Conservation (phyloP, 2,888 invertebrate genomes). For the Erebia epiphron region DNA sequence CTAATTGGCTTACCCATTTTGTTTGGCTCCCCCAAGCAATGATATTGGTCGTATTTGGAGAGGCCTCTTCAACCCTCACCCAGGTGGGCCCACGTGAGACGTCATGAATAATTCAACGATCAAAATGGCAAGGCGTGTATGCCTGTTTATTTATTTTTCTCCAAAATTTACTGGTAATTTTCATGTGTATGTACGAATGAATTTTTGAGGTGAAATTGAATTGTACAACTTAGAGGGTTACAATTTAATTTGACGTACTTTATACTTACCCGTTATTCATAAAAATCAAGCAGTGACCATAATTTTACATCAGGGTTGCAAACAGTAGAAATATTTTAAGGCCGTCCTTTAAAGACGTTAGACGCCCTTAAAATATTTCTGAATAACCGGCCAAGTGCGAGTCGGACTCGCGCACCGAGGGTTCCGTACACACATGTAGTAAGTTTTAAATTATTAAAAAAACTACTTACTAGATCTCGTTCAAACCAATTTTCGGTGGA, state of each 20-base stretch:
- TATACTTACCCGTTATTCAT: not conserved
- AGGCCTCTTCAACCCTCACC: constrained; percentile 57
- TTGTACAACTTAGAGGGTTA: constrained; percentile 25
- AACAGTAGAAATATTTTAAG: not conserved
- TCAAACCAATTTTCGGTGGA: too few species aligned
- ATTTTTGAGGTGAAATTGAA: constrained; percentile 30
- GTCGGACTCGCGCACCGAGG: too few species aligned
- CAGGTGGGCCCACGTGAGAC: constrained; percentile 69
- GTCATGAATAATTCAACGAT: constrained; percentile 80
- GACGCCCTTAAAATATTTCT: too few species aligned
- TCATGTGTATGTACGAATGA: constrained; percentile 52
- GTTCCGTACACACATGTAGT: too few species aligned
- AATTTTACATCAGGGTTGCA: not conserved
- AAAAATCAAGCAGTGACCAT: not conserved
- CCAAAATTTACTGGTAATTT: constrained; percentile 68
- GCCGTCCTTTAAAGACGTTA: too few species aligned
- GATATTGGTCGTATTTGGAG: constrained; percentile 61
- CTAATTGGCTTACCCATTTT: constrained; percentile 71
- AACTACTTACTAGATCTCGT: too few species aligned
- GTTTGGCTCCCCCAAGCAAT: constrained; percentile 59
- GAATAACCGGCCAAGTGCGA: too few species aligned
- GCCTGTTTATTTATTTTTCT: constrained; percentile 75
- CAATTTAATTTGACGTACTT: constrained; percentile 22
- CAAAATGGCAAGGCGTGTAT: constrained; percentile 78
- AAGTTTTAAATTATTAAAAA: too few species aligned